A percentile compares a stretch with the other conserved stretches of the same genome.
phyloP scores from a whole-genome alignment of 2,888 invertebrate genomes.

The Phragmatobia fuliginosa region DNA sequence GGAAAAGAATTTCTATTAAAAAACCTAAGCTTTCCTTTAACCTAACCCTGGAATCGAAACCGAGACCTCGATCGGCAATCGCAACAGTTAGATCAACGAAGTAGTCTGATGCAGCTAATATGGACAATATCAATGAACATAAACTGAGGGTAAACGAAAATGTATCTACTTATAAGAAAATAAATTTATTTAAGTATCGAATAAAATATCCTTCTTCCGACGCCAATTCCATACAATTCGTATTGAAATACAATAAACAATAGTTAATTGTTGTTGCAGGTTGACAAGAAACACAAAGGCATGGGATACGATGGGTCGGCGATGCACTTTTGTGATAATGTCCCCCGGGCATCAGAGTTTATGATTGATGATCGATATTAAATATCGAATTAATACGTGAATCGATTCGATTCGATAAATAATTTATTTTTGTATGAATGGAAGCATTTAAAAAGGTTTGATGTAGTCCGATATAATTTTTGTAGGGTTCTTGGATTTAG shows the following conservation, averaged over 20 bases:
- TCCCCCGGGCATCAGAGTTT: constrained; percentile 66
- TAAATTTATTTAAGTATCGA: constrained; percentile 60
- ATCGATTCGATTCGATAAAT: constrained; percentile 72
- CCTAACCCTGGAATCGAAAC: no score
- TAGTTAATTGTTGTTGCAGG: constrained; percentile 66
- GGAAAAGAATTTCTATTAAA: no score
- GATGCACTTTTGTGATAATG: constrained; percentile 75
- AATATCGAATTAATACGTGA: constrained; percentile 78
- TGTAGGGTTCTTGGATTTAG: constrained; percentile 50
- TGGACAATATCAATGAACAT: constrained; percentile 22
- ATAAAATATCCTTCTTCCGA: constrained; percentile 63
- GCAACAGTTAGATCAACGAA: no score
- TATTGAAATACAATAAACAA: constrained; percentile 71
- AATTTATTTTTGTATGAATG: constrained; percentile 75
- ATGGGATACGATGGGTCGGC: constrained; percentile 56
- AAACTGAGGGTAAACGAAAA: constrained; percentile 35
- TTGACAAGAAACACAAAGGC: constrained; percentile 61
- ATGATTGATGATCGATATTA: constrained; percentile 82
- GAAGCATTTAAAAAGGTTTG: constrained; percentile 61
- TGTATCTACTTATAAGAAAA: constrained; percentile 52
- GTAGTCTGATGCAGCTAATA: no score
- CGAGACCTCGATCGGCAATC: no score
- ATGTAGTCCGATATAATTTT: constrained; percentile 64
- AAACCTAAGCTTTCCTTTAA: no score
- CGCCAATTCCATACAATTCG: constrained; percentile 61